Conservation (phyloP, 2,888 invertebrate genomes). For the Sminthurinus aureus region DNA sequence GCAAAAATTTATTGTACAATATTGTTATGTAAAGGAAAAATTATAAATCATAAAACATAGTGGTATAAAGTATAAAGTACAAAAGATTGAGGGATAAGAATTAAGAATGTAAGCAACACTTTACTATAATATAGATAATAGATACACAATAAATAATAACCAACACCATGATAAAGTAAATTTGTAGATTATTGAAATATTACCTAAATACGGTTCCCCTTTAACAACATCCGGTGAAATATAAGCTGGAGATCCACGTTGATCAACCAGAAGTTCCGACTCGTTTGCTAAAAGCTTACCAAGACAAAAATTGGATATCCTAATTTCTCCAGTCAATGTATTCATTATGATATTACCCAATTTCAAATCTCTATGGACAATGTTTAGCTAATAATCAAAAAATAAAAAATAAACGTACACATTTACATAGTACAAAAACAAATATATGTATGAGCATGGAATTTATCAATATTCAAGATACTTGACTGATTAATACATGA, state of each 20-base stretch:
- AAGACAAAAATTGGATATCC: conserved; percentile 78
- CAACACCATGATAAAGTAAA: no score
- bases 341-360: conserved; percentile 79
- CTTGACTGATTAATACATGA: no score
- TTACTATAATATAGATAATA: no score
- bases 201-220: conserved; percentile 77
- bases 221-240: conserved; percentile 81
- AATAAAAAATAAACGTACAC: neutral
- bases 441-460: no score
- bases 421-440: no score
- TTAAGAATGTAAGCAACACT: neutral
- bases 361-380: conserved; percentile 80
- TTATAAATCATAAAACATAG: no score
- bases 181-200: conserved; percentile 31
- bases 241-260: conserved; percentile 81
- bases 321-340: conserved; percentile 70
- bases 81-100: neutral
- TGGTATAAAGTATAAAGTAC: no score
- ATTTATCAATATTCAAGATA: no score
- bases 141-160: no score
- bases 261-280: conserved; percentile 75
- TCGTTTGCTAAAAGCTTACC: conserved; percentile 79
- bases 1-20: no score
- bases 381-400: conserved; percentile 69
- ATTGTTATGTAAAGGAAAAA: no score